phyloP scores from a whole-genome alignment of 37 sponge, comb jelly and placozoan genomes.

The Beroe forskalii region DNA sequence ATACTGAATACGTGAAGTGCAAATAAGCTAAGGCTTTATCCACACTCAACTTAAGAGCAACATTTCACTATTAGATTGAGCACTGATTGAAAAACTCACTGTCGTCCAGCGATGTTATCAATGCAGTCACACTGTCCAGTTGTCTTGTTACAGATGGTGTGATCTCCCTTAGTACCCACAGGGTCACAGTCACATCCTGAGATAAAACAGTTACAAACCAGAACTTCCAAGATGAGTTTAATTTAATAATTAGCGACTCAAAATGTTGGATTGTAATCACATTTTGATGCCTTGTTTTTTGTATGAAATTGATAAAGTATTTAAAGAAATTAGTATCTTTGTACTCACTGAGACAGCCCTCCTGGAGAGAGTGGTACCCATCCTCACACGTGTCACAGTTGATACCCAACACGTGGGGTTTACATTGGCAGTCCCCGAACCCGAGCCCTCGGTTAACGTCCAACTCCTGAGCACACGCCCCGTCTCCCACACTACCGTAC shows the following conservation, averaged over 20 bases:
- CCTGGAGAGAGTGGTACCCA: constrained; percentile 53
- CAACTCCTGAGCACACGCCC: constrained; percentile 14
- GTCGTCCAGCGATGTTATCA: constrained; percentile 64
- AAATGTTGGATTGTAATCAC: too few species aligned
- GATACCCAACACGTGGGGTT: constrained; percentile 43
- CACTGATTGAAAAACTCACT: constrained; percentile 43
- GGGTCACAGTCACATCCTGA: constrained; percentile 70
- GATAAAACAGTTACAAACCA: too few species aligned
- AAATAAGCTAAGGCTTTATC: too few species aligned
- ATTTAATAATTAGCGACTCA: too few species aligned
- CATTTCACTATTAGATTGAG: too few species aligned
- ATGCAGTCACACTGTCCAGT: constrained; percentile 67
- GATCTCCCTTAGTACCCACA: constrained; percentile 65
- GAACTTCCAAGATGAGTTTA: too few species aligned
- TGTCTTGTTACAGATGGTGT: not conserved
- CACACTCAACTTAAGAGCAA: too few species aligned
- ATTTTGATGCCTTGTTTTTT: too few species aligned
- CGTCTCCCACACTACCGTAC: constrained; percentile 54
- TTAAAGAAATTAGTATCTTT: too few species aligned
- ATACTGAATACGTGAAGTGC: too few species aligned
- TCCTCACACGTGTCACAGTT: constrained; percentile 64
- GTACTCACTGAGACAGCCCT: constrained; percentile 52
- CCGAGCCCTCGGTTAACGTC: constrained; percentile 50
- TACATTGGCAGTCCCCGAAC: constrained; percentile 63
- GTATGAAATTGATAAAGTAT: too few species aligned